A percentile compares a stretch with the other conserved stretches of the same genome.
Evolutionary conservation across 2,888 invertebrate genomes (phyloP).

Genomic region (Escarpia spicata): DNA sequence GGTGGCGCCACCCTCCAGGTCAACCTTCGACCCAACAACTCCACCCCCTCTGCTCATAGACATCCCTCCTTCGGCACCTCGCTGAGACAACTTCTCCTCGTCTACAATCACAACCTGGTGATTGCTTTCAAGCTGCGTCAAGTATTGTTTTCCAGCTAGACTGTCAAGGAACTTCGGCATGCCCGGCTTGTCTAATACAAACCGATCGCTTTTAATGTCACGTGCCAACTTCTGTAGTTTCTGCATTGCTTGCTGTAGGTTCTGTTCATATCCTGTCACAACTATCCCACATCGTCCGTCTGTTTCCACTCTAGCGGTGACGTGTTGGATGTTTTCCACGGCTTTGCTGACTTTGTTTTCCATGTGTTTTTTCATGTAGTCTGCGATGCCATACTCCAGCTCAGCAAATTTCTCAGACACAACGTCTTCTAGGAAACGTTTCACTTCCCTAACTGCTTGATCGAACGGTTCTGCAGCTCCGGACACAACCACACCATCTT

Average conservation of each 20-base stretch:
- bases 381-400: slow-evolving; percentile 12
- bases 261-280: not conserved
- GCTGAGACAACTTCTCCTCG: not conserved
- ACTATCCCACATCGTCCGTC: not conserved
- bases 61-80: not conserved
- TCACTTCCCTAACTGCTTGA: not conserved
- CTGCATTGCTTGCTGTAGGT: not conserved
- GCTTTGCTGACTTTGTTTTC: not conserved
- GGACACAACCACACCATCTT: not conserved
- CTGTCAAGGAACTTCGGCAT: not conserved
- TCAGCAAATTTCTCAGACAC: slow-evolving; percentile 20
- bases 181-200: not conserved
- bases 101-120: slow-evolving; percentile 3
- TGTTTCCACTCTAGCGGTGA: not conserved
- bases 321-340: not conserved
- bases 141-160: not conserved
- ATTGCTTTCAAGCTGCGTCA: not conserved
- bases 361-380: slow-evolving; percentile 19
- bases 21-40: not conserved
- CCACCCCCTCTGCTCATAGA: not conserved
- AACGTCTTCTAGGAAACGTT: slow-evolving; percentile 23
- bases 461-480: not conserved
- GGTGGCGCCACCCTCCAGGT: not conserved
- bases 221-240: not conserved
- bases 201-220: not conserved